These are phyloP conservation scores for Seira sanloemensis DNA, from an alignment of 2,888 invertebrate genomes.

Conservation along the genomic window DNA sequence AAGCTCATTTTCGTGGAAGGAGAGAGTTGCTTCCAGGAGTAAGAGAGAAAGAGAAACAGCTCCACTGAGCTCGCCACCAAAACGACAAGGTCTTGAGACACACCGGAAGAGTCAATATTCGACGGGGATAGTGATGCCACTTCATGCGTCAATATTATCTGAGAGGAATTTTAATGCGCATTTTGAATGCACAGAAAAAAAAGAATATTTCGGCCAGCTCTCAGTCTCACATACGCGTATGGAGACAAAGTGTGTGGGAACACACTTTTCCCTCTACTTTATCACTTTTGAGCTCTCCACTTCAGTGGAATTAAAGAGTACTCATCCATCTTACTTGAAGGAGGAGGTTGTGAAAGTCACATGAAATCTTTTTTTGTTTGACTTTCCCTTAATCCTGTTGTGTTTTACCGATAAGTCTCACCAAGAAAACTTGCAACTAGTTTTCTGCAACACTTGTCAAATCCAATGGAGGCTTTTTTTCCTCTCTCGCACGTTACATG, in stretches of 20 bases:
- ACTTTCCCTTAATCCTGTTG: background rate
- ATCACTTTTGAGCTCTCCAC: background rate
- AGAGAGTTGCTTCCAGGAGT: too few species aligned
- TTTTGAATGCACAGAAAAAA: too few species aligned
- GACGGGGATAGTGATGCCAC: background rate
- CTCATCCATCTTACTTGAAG: background rate
- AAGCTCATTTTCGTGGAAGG: too few species aligned
- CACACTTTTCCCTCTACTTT: background rate
- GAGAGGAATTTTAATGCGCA: background rate
- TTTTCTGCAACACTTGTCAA: background rate
- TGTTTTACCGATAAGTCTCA: background rate
- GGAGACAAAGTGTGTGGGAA: background rate
- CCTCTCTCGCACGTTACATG: too few species aligned
- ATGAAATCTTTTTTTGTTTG: background rate
- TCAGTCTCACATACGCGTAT: background rate
- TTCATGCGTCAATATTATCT: background rate
- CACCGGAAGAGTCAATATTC: background rate
- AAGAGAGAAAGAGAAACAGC: background rate
- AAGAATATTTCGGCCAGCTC: too few species aligned
- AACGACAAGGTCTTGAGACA: background rate
- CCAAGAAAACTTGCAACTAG: too few species aligned
- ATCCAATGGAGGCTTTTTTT: background rate
- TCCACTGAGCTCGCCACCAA: too few species aligned
- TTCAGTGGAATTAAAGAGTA: background rate
- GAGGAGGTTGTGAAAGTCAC: background rate